phyloP scores from a whole-genome alignment of 2,888 invertebrate species.

The Gastracanthus pulcherrimus region DNA sequence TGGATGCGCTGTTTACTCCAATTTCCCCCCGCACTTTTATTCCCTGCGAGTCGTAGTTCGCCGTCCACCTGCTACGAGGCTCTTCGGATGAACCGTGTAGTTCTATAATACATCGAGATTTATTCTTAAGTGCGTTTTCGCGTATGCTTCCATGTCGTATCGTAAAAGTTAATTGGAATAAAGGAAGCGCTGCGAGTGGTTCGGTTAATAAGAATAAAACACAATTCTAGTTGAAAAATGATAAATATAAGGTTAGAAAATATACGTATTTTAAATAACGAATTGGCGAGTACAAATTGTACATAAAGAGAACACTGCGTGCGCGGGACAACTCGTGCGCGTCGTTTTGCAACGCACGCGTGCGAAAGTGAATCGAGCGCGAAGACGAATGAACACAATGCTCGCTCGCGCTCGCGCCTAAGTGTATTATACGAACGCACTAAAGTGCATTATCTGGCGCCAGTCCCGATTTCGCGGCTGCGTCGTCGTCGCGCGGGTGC shows the following conservation, averaged over 20 bases:
- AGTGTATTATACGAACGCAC: conserved; percentile 8
- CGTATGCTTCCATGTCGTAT: neutral
- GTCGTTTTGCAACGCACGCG: neutral
- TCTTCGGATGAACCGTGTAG: conserved; percentile 19
- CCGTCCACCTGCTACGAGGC: conserved; percentile 17
- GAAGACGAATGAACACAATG: conserved; percentile 28
- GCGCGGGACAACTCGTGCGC: no score
- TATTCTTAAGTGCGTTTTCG: conserved; percentile 23
- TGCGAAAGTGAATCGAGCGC: conserved; percentile 14
- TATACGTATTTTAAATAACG: no score
- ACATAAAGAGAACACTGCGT: no score
- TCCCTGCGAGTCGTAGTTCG: conserved; percentile 25
- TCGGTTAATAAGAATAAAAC: no score
- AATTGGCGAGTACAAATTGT: no score
- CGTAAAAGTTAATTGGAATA: conserved; percentile 5
- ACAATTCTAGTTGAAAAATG: no score
- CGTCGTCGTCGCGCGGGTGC: conserved; percentile 25
- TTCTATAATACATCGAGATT: conserved; percentile 31
- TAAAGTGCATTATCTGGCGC: conserved; percentile 56
- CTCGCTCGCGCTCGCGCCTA: neutral
- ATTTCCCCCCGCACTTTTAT: conserved; percentile 38
- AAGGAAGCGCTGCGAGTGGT: neutral
- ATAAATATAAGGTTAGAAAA: no score
- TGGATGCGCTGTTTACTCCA: conserved; percentile 25
- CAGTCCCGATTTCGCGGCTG: conserved; percentile 53